Evolutionary conservation across 2,888 invertebrate species (phyloP), one percentile per base, ranked within the genome.

Genomic region (Anthoptus insignis): DNA sequence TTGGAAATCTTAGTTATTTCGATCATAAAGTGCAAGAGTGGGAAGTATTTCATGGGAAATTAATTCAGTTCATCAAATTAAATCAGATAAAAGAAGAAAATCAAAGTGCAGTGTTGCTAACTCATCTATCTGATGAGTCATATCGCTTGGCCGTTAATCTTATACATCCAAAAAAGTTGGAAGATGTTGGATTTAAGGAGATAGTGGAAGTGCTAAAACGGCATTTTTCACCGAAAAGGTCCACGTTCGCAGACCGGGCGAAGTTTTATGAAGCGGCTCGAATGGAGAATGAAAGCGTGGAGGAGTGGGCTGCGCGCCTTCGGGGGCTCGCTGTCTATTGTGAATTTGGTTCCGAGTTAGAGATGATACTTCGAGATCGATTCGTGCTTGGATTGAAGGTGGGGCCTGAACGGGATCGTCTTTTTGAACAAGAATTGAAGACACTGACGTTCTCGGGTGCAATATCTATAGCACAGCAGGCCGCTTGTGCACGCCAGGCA

Each of bases 321-420:
- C 50, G 50, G 4, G 50, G 50, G 21, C 29, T 50, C 14, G 50
- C 50, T 16, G 50, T 29, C 8, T 14, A 24, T 9, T 50, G 50
- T 11, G 29, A 50, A 6, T 50, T 50, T 16, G 50, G 16, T 2
- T 8, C 29, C 1, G 27, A 27, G 8, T 16, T 50, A 11, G 50
- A 50, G 11, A 50, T 50, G 50, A 29, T 27, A 29, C 16, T 50
- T 27, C 27, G 29, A 3, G 50, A 50, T 29, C 13, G 29, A 14
- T 50, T 50, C 29, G 29, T 50, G 14, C 16, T 50, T 27, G 50
- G 50, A 13, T 11, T 70, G 52, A 37, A 49, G 11, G 24, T 45
- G 1, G 70, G 70, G 0, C 66, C 58, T 3, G 66, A 65, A 37
- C 66, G 59, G 4, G 70, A 66, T 21, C 45, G 59, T 5, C 65